Evolutionary conservation across 2,888 invertebrate genomes (phyloP).

Genomic region (Nysson spinosus): DNA sequence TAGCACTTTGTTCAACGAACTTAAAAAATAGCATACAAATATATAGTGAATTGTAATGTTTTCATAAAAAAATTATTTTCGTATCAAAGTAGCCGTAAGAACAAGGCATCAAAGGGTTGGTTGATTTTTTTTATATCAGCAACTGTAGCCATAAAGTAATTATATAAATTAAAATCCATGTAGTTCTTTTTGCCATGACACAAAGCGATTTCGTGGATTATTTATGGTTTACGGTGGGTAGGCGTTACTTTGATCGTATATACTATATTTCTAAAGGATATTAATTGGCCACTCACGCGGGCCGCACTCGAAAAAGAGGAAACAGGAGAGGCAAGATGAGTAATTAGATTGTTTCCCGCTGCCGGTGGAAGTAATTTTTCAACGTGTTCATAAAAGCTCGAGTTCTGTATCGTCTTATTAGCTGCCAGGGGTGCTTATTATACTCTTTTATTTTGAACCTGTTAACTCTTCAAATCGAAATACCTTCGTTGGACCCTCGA

Average conservation of each 20-base stretch:
- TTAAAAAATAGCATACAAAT: no score
- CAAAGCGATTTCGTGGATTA: constrained; percentile 10
- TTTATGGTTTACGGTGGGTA: constrained; percentile 3
- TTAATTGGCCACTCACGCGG: constrained; percentile 18
- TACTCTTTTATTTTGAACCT: neutral
- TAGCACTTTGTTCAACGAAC: no score
- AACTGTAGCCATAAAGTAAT: no score
- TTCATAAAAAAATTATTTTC: no score
- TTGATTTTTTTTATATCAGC: no score
- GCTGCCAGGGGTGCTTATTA: neutral
- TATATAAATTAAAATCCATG: neutral
- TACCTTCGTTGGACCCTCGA: no score
- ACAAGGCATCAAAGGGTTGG: no score
- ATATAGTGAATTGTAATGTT: no score
- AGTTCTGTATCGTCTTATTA: neutral
- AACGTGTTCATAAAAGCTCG: constrained; percentile 3
- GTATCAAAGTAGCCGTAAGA: no score
- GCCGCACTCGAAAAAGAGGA: neutral
- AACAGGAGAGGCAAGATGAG: constrained; percentile 4
- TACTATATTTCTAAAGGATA: constrained; percentile 8
- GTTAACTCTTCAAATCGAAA: no score
- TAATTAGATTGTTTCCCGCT: constrained; percentile 25
- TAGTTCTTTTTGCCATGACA: neutral
- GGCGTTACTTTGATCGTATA: constrained; percentile 2
- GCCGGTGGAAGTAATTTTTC: constrained; percentile 17